Evolutionary conservation across 2,888 invertebrate species (phyloP).

Genomic region (Drosophila mercatorum): DNA sequence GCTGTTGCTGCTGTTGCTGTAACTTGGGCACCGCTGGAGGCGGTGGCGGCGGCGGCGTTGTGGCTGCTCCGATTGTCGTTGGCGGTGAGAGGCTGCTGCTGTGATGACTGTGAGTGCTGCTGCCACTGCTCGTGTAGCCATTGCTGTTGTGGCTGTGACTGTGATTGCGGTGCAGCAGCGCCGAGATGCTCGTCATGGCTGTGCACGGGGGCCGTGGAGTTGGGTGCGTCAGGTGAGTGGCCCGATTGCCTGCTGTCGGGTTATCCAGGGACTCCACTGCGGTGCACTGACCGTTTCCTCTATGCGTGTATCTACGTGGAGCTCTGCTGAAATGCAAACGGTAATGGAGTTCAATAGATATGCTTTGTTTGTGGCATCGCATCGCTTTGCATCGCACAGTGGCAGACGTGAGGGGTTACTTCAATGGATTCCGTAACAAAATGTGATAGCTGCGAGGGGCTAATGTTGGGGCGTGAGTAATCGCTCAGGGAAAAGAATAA

Average conservation of each 20-base stretch:
- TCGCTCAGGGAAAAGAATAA: not conserved
- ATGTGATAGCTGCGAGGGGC: not conserved
- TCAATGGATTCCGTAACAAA: not conserved
- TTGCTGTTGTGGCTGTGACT: constrained; percentile 51
- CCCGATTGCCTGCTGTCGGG: constrained; percentile 25
- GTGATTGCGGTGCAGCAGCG: constrained; percentile 71
- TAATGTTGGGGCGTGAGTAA: constrained; percentile 14
- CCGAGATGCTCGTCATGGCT: constrained; percentile 72
- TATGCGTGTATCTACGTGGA: not conserved
- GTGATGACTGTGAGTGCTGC: constrained; percentile 62
- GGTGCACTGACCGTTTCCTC: constrained; percentile 40
- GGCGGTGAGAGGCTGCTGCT: constrained; percentile 71
- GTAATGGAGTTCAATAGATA: constrained; percentile 70
- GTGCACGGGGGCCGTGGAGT: not conserved
- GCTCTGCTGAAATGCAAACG: constrained; percentile 63
- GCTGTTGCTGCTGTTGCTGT: constrained; percentile 22
- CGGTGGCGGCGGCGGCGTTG: constrained; percentile 52
- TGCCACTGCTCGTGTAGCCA: constrained; percentile 70
- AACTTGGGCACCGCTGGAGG: constrained; percentile 40
- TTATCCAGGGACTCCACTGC: constrained; percentile 7
- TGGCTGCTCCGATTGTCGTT: constrained; percentile 49
- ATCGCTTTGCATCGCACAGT: not conserved
- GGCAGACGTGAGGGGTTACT: constrained; percentile 4
- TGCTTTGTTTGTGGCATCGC: constrained; percentile 57
- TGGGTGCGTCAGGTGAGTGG: constrained; percentile 52